Evolutionary conservation across 2,113 vertebrate species (phyloP), one percentile per base, ranked within the genome.

Genomic region (Urocynchramus pylzowi): DNA sequence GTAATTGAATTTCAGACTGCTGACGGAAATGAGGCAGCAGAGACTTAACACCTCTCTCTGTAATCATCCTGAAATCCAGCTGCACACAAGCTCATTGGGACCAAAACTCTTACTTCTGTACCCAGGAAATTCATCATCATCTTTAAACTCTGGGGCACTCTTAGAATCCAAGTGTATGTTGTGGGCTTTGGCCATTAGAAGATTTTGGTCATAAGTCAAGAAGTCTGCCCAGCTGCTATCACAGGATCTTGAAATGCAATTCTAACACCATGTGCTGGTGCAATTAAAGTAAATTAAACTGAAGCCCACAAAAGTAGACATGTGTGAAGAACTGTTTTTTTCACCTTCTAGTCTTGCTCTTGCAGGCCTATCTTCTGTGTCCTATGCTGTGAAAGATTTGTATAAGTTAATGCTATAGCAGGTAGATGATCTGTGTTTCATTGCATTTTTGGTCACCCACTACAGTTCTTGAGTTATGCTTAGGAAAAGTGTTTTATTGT

Each of bases 151-250:
- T 56, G 19, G 84, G 50, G 28, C 24, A 24, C 59, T 61, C 31
- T 52, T 39, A 15, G 27, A 31, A 60, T 53, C 20, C 19, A 54
- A 14, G 11, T 4, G 13, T 45, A 39, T 0, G 0, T 10, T 50
- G 33, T 42, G 10, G 15, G 13, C 65, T 47, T 49, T 49, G 56
- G 9, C 35, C 9, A 27, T 44, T 11, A 15, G 17, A 77, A 41
- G 15, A 39, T 68, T 44, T 80, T 52, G 8, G n/a, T 27, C 0
- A 5, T 18, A 12, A 70, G 20, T 41, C 7, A 37, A 20, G 21
- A 28, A 45, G 14, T 45, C 56, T 53, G 14, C 35, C 16, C 23
- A 45, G 4, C 31, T 63, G 27, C 47, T 54, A 4, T 59, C 37
- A 27, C 6, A 19, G 44, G 31, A 65, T 41, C 23, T 37, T 70